phyloP scores from a whole-genome alignment of 2,113 vertebrate species.

The Lota lota region DNA sequence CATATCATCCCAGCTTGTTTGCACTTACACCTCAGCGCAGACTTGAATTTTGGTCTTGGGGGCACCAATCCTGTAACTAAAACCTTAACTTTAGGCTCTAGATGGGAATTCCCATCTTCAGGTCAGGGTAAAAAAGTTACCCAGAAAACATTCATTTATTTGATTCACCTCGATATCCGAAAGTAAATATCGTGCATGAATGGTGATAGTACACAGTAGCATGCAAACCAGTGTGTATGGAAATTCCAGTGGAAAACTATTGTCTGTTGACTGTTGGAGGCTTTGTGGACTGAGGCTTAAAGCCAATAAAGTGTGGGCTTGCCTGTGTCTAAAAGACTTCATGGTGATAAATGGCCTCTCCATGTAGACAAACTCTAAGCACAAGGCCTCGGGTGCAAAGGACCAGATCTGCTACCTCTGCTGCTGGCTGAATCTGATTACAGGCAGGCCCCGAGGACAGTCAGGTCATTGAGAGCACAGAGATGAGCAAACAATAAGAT shows the following conservation, averaged over 20 bases:
- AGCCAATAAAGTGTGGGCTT: slow-evolving; percentile 60
- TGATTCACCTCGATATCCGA: too few relatives aligned
- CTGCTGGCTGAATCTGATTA: slow-evolving; percentile 73
- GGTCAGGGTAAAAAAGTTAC: slow-evolving; percentile 9
- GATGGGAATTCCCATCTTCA: slow-evolving; percentile 52
- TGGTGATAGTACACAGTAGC: slow-evolving; percentile 33
- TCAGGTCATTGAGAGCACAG: slow-evolving; percentile 77
- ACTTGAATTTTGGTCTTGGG: slow-evolving; percentile 58
- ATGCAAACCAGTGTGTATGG: slow-evolving; percentile 37
- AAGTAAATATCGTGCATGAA: neutral
- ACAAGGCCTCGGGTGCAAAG: slow-evolving; percentile 64
- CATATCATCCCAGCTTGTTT: slow-evolving; percentile 57
- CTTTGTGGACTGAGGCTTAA: slow-evolving; percentile 50
- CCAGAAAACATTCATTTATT: neutral
- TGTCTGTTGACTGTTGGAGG: slow-evolving; percentile 29
- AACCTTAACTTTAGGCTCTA: slow-evolving; percentile 56
- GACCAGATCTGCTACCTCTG: slow-evolving; percentile 68
- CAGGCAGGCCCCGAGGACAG: slow-evolving; percentile 75
- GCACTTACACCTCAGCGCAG: slow-evolving; percentile 60
- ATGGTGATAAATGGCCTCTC: slow-evolving; percentile 68
- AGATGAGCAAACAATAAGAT: slow-evolving; percentile 81
- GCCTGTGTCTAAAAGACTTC: slow-evolving; percentile 59
- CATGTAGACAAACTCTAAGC: slow-evolving; percentile 61
- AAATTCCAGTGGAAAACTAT: slow-evolving; percentile 46
- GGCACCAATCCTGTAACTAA: slow-evolving; percentile 67